Percentiles rank a stretch among this genome's conserved stretches.
phyloP scores from a whole-genome alignment of 2,888 invertebrate species.

The Drosophila stalkeri region DNA sequence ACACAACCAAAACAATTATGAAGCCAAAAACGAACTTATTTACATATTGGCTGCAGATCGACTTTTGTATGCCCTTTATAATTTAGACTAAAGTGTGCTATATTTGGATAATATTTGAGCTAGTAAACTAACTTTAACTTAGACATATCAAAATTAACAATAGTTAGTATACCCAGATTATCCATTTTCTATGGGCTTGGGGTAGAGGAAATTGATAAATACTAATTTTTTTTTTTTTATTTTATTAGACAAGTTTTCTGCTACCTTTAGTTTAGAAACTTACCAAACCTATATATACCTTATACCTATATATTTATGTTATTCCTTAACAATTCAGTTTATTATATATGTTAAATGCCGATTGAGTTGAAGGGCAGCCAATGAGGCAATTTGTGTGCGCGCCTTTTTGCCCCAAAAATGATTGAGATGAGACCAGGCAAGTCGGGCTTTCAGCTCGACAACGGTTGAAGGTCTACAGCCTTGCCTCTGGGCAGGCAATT shows the following conservation, averaged over 20 bases:
- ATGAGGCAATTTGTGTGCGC: constrained; percentile 27
- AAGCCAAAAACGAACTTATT: constrained; percentile 10
- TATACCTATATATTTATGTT: not conserved
- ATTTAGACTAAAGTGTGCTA: too few species aligned
- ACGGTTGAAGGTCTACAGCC: constrained; percentile 23
- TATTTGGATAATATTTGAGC: too few species aligned
- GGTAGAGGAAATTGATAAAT: too few species aligned
- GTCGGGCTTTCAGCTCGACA: constrained; percentile 22
- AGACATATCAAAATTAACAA: too few species aligned
- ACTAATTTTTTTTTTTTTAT: too few species aligned
- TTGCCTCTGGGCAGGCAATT: constrained; percentile 35
- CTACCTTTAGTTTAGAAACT: too few species aligned
- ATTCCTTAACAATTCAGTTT: not conserved
- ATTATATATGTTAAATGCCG: not conserved
- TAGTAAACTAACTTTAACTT: too few species aligned
- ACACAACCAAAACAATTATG: not conserved
- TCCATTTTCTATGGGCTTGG: too few species aligned
- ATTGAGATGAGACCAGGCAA: constrained; percentile 4
- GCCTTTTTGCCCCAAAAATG: constrained; percentile 25
- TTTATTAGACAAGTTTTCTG: too few species aligned
- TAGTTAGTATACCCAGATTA: too few species aligned
- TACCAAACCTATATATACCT: not conserved
- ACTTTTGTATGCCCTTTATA: constrained; percentile 8
- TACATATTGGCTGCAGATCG: not conserved
- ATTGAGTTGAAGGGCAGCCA: not conserved